Evolutionary conservation across 1,140 invertebrate species (phyloP).

Genomic region (Drosophila micromelanica): DNA sequence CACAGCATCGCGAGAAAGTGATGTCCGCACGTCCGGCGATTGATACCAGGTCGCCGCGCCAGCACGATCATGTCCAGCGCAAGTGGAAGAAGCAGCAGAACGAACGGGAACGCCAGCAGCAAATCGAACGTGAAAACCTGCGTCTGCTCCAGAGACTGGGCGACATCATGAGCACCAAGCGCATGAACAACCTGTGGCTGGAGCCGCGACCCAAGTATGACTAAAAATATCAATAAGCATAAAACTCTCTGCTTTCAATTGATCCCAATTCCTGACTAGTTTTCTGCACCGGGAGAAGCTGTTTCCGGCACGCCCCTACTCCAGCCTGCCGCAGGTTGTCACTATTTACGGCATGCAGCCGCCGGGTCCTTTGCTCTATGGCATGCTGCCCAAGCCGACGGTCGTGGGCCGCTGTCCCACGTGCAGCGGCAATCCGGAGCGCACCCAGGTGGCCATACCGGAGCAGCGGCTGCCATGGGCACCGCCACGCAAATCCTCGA

Average conservation of each 20-base stretch:
- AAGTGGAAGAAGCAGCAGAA: conserved; percentile 86
- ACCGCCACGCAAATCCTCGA: conserved; percentile 73
- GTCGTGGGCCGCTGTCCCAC: conserved; percentile 70
- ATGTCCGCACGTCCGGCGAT: conserved; percentile 85
- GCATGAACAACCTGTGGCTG: conserved; percentile 86
- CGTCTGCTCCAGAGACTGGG: conserved; percentile 86
- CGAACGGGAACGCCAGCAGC: conserved; percentile 85
- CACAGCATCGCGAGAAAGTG: conserved; percentile 85
- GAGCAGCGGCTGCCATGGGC: conserved; percentile 85
- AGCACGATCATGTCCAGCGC: conserved; percentile 85
- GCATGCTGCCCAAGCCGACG: conserved; percentile 57
- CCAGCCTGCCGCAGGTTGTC: conserved; percentile 67
- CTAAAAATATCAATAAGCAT: not conserved
- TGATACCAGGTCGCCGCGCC: conserved; percentile 85
- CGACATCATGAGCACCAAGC: conserved; percentile 85
- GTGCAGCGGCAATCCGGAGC: conserved; percentile 76
- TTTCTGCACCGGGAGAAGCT: conserved; percentile 84
- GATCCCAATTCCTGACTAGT: conserved; percentile 29
- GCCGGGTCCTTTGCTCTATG: conserved; percentile 55
- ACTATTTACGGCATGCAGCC: conserved; percentile 68
- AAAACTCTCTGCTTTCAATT: not conserved
- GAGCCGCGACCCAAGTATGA: conserved; percentile 85
- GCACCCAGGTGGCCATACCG: conserved; percentile 76
- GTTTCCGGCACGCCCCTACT: conserved; percentile 75
- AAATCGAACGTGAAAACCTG: conserved; percentile 86